These are phyloP conservation scores for Neoniphon sammara DNA, from an alignment of 2,797 vertebrate species.

Conservation along the genomic window DNA sequence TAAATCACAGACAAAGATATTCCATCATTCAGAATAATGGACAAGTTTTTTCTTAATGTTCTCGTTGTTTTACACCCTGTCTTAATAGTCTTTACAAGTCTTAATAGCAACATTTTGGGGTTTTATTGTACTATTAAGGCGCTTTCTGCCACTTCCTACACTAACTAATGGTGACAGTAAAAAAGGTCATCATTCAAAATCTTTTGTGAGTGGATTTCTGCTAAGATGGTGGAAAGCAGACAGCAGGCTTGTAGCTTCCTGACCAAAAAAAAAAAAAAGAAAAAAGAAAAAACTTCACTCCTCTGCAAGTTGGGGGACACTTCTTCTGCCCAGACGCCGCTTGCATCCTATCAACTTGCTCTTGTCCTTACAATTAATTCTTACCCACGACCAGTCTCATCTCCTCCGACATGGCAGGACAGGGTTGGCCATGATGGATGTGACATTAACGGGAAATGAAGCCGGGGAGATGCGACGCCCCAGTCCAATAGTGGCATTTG, in stretches of 20 bases:
- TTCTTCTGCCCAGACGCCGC: not conserved
- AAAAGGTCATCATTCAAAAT: conserved; percentile 23
- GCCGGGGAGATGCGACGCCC: conserved; percentile 73
- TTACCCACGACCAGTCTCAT: conserved; percentile 70
- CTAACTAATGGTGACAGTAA: not conserved
- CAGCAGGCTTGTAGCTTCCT: too few relatives aligned
- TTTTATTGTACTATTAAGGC: not conserved
- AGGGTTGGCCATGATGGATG: conserved; percentile 77
- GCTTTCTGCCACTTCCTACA: not conserved
- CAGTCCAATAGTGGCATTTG: conserved; percentile 81
- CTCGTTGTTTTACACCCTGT: not conserved
- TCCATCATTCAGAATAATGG: not conserved
- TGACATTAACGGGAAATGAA: conserved; percentile 83
- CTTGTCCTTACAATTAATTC: conserved; percentile 78
- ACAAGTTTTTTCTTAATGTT: not conserved
- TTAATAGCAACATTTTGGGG: not conserved
- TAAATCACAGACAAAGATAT: not conserved
- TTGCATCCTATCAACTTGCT: conserved; percentile 48
- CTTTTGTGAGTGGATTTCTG: not conserved
- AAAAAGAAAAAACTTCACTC: conserved; percentile 1
- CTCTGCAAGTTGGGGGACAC: conserved; percentile 5
- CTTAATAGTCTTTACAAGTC: not conserved
- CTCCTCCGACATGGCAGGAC: conserved; percentile 72
- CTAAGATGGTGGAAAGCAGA: too few relatives aligned
- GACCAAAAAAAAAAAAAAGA: too few relatives aligned